phyloP scores from a whole-genome alignment of 2,113 vertebrate genomes.

The Trochalopteron elliotii region DNA sequence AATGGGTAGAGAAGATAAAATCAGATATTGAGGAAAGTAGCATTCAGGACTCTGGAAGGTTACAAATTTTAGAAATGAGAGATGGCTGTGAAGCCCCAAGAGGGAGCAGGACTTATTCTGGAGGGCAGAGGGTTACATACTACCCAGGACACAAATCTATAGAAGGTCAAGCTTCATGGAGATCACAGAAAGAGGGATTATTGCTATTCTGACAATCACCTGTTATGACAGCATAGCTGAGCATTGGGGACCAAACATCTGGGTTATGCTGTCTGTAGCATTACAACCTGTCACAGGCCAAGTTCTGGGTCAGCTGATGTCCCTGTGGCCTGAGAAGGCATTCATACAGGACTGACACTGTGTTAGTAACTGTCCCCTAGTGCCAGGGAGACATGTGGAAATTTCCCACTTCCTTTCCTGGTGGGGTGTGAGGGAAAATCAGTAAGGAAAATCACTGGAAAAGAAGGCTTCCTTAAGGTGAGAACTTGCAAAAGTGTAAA shows the following conservation, averaged over 20 bases:
- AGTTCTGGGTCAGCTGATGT: neutral
- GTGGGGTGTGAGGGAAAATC: neutral
- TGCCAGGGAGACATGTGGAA: accelerated
- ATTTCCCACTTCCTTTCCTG: neutral
- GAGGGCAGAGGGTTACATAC: neutral
- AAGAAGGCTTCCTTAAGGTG: neutral
- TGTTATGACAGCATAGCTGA: neutral
- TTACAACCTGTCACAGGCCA: neutral
- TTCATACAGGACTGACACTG: neutral
- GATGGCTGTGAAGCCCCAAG: neutral
- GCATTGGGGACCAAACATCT: neutral
- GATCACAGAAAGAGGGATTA: neutral
- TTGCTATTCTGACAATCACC: neutral
- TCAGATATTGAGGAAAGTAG: neutral
- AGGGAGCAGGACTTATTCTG: neutral
- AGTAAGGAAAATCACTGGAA: neutral
- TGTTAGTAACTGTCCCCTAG: neutral
- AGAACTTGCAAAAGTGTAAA: neutral
- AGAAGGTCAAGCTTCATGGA: neutral
- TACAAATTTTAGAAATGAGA: neutral
- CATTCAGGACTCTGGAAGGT: neutral
- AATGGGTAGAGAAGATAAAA: neutral
- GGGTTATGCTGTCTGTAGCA: neutral
- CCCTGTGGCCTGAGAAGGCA: neutral
- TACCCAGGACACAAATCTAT: neutral